Evolutionary conservation across 1,140 invertebrate species (phyloP), one percentile per base, ranked within the genome.

Genomic region (Lordiphosa clarofinis): DNA sequence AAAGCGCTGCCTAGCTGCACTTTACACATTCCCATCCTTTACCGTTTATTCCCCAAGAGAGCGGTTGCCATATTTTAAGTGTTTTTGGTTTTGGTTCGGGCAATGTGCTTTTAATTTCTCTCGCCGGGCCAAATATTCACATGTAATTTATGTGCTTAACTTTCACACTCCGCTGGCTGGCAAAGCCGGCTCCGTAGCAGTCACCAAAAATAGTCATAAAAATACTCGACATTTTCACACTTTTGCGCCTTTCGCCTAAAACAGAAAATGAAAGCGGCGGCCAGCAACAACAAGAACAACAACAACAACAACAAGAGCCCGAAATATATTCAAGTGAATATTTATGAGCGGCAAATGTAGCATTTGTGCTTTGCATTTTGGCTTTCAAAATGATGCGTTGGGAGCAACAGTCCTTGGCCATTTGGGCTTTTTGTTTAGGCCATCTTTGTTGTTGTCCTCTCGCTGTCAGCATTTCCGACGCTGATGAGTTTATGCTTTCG

Each of bases 301-400:
- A 31, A 31, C 28, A 31, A 31, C 28, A 31, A 31, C 28, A 31
- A 31, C 7, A 7, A 31, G 28, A 31, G 28, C 28, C 28, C 28
- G 7, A 31, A 31, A 84, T 78, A 82, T 70, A 84, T 73, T 73
- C 69, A 68, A 78, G 78, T 78, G 78, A 82, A 82, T 82, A 82
- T 82, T 84, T 82, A 82, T 82, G 78, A 84, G 78, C 60, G 56
- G 59, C 78, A 73, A 82, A 82, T 84, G 78, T 84, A 82, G 78
- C 73, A 70, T 78, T 82, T 82, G 68, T 72, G 63, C 73, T 69
- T 81, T 76, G 74, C 76, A 76, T 82, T 81, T 61, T 53, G 54
- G 56, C 63, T 68, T 57, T 40, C 50, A 58, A 57, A 71, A 71
- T 63, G 63, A 59, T 50, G 46, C n/a, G 50, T 48, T 11, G 64